Evolutionary conservation across 2,113 vertebrate genomes (phyloP).

Genomic region (Pelecanoides urinatrix): DNA sequence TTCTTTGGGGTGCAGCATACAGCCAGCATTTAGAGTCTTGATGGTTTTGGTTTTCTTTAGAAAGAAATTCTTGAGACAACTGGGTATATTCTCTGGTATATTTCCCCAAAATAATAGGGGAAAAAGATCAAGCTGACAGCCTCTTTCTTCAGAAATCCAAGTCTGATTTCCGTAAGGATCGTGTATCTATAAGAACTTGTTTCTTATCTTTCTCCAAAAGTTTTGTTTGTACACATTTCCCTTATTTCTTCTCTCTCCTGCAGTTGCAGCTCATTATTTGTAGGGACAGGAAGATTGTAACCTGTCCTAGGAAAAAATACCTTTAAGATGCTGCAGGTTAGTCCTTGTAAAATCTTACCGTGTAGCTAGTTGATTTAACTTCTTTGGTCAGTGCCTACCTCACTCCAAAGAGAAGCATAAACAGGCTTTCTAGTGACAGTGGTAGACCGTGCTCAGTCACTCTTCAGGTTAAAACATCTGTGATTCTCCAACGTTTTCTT

Average conservation of each 20-base stretch:
- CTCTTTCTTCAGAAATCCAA: neutral
- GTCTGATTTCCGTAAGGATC: neutral
- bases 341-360: neutral
- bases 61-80: neutral
- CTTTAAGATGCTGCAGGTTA: neutral
- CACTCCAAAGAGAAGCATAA: neutral
- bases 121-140: neutral
- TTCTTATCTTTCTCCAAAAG: neutral
- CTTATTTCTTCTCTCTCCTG: neutral
- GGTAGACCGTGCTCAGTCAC: accelerated
- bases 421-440: neutral
- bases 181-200: neutral
- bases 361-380: neutral
- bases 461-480: neutral
- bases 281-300: neutral
- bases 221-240: neutral
- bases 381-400: neutral
- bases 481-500: neutral
- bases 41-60: neutral
- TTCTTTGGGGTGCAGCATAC: neutral
- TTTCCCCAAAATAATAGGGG: neutral
- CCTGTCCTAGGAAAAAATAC: neutral
- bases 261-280: neutral
- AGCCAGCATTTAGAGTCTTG: neutral
- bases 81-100: neutral